phyloP scores from a whole-genome alignment of 2,888 invertebrate genomes.

The Parascotia fuliginaria region DNA sequence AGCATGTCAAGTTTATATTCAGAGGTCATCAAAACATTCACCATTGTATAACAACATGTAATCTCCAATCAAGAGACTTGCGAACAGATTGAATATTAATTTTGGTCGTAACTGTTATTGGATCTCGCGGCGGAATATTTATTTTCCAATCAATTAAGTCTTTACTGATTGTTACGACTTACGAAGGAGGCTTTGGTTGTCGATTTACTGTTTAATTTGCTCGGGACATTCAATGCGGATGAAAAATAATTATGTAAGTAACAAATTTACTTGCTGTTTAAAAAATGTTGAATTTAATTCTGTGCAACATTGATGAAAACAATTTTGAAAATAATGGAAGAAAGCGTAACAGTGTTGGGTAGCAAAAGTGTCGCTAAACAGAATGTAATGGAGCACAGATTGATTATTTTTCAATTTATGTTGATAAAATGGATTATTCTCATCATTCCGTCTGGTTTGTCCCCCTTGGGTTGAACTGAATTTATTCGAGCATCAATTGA shows the following conservation, averaged over 20 bases:
- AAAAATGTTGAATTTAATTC: no score
- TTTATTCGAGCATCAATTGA: no score
- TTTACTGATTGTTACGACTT: slow-evolving; percentile 9
- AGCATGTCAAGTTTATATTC: neutral
- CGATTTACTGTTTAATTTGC: slow-evolving; percentile 22
- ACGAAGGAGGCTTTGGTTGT: slow-evolving; percentile 11
- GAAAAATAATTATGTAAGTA: slow-evolving; percentile 19
- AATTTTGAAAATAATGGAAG: slow-evolving; percentile 53
- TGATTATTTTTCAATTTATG: slow-evolving; percentile 24
- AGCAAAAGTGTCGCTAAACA: slow-evolving; percentile 65
- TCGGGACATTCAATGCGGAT: slow-evolving; percentile 14
- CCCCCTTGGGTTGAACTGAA: no score
- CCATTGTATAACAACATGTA: neutral
- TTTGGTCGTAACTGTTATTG: neutral
- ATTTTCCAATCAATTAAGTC: slow-evolving; percentile 12
- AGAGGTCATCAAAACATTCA: neutral
- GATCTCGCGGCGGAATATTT: neutral
- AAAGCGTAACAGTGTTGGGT: slow-evolving; percentile 62
- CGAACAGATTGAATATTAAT: neutral
- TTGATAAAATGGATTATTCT: neutral
- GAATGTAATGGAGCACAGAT: slow-evolving; percentile 27
- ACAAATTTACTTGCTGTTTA: no score
- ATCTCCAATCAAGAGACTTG: neutral
- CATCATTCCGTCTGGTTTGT: no score
- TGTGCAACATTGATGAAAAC: no score